Evolutionary conservation across 2,797 vertebrate genomes (phyloP), one percentile per base, ranked within the genome.

Genomic region (Mastacembelus armatus): DNA sequence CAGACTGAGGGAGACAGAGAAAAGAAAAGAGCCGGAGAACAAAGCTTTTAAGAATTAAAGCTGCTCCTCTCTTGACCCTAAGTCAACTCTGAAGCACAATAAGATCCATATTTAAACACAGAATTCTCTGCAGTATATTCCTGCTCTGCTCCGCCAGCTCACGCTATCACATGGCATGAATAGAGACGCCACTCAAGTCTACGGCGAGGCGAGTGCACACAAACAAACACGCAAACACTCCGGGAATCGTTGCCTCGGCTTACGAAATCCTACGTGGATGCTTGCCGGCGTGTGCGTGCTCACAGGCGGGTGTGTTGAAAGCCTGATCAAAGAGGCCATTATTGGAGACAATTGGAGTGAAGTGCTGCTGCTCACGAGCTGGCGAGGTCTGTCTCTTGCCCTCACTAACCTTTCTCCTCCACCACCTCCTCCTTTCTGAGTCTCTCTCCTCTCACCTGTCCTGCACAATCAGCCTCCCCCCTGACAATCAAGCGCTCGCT

Each of bases 61-160:
- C 58, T 19, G 74, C 79, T 76, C 76, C 66, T 74, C 40, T 63
- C 64, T 61, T 86, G 81, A 86, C 83, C 80, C 71, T 0, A 6
- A 57, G 39, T 64, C 36, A 29, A 76, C 74, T 66, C 65, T 10
- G 10, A 57, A 56, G 72, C 71, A 67, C 69, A 70, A 71, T 29
- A 18, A 80, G 71, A 88, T 88, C 77, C 88, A 88, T 83, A 85
- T 89, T 88, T 89, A 86, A 91, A 85, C 42, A 79, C 66, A 19
- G 59, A 73, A 32, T 64, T 74, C 36, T 47, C 63, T 66, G 64
- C 77, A 15, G 67, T 32, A 7, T 35, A 16, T 57, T 71, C 67
- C 55, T 15, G 10, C 48, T 64, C 58, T 4, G 22, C 67, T 66
- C 52, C 9, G 19, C 62, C 45, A n/a, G 77, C 78, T 78, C 72